phyloP scores from a whole-genome alignment of 2,797 vertebrate species.

The Etheostoma perlongum region DNA sequence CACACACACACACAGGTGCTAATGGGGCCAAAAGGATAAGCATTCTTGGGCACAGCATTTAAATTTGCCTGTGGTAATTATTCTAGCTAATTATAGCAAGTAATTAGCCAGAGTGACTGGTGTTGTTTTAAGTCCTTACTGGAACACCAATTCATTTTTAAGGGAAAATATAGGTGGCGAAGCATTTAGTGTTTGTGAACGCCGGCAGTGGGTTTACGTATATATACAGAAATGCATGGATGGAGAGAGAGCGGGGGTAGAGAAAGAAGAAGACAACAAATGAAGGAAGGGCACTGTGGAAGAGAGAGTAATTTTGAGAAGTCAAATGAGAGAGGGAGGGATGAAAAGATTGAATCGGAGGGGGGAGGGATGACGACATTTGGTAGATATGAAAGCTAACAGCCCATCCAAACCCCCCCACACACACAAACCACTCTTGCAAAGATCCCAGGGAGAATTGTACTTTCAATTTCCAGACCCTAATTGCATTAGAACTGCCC shows the following conservation, averaged over 20 bases:
- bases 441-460: slow-evolving; percentile 73
- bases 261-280: slow-evolving; percentile 33
- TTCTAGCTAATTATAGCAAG: slow-evolving; percentile 48
- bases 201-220: background rate
- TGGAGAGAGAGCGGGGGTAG: slow-evolving; percentile 3
- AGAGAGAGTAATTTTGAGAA: slow-evolving; percentile 43
- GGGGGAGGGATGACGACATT: slow-evolving; percentile 69
- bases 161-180: background rate
- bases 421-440: slow-evolving; percentile 44
- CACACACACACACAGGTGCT: slow-evolving; percentile 4
- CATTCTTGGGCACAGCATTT: slow-evolving; percentile 33
- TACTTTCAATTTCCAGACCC: slow-evolving; percentile 77
- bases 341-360: slow-evolving; percentile 43
- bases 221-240: slow-evolving; percentile 25
- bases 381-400: slow-evolving; percentile 76
- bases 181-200: background rate
- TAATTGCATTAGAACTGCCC: slow-evolving; percentile 83
- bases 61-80: slow-evolving; percentile 45
- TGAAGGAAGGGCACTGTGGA: slow-evolving; percentile 39
- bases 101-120: slow-evolving; percentile 36
- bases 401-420: slow-evolving; percentile 36
- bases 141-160: slow-evolving; percentile 18
- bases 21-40: slow-evolving; percentile 37
- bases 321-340: slow-evolving; percentile 46
- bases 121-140: slow-evolving; percentile 33